Base-by-base conservation (phyloP, 2,888 invertebrate species). In the Esperia sulphurella region DNA sequence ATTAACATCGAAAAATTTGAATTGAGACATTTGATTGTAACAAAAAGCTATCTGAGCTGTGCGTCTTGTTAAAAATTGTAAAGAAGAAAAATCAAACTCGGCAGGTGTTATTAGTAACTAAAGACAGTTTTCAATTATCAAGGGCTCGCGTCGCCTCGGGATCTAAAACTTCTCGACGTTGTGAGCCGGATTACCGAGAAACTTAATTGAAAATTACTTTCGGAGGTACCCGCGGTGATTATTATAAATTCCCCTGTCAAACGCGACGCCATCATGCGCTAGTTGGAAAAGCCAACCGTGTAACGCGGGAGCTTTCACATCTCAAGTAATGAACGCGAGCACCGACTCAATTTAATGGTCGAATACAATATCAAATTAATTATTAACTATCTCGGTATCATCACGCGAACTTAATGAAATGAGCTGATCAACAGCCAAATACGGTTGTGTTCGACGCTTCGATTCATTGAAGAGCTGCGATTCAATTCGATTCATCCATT, bases 161-260 rank as follows among this genome's bases (percentile, higher is more conserved):
- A 68, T 65, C 74, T 75, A 68, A 74, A 66, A 13, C 71, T 71
- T 62, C 59, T 55, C 59, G 58, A 52, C 51, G 57, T 62, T 65
- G 63, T 79, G 80, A 84, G 78, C 80, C 83, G 85, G 86, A 85
- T 88, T 88, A 88, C 78, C 75, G 76, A 83, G 79, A 78, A 79
- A 79, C 70, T 79, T 85, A 83, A 86, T 86, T 84, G 82, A 81
- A 84, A 83, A 84, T 81, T 80, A 84, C 81, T 82, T 84, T 84
- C 73, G 82, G 78, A 69, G 75, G 65, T 73, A 69, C 69, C 57
- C 67, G 68, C 63, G 67, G 63, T 71, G 75, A 77, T 79, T 74
- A 77, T 76, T 79, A 76, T 79, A 81, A 79, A 77, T 79, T 81
- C 79, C 67, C 67, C 68, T 75, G 79, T 79, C 80, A 79, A 70